Evolutionary conservation across 1,140 invertebrate species (phyloP).

Genomic region (Phymorhynchus buccinoides): DNA sequence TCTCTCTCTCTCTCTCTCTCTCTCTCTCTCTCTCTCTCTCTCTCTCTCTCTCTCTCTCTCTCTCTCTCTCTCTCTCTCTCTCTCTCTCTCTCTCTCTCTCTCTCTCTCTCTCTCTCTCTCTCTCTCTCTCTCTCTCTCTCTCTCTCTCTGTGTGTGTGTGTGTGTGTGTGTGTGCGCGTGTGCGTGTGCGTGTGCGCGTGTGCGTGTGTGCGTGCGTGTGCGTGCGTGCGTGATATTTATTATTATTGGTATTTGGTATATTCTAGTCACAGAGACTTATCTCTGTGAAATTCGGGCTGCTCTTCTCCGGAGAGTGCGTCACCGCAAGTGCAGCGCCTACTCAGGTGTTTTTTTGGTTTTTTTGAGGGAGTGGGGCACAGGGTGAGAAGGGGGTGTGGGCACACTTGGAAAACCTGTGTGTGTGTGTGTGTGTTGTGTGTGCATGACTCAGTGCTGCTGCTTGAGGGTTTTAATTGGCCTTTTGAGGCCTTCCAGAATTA

Average conservation of each 20-base stretch:
- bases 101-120: neutral
- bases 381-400: no score
- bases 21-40: neutral
- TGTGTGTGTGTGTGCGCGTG: slow-evolving; percentile 17
- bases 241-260: no score
- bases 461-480: neutral
- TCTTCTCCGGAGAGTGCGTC: no score
- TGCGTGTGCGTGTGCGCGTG: slow-evolving; percentile 12
- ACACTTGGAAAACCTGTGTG: no score
- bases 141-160: neutral
- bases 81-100: neutral
- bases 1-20: neutral
- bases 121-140: neutral
- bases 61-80: neutral
- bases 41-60: neutral
- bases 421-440: no score
- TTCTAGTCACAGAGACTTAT: no score
- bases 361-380: no score
- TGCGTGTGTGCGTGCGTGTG: neutral
- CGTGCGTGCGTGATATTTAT: no score
- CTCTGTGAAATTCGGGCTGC: no score
- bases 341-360: no score
- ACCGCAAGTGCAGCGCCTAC: no score
- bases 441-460: no score
- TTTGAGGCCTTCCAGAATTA: neutral